Conservation (phyloP, 2,797 vertebrate species). For the Melanogrammus aeglefinus region DNA sequence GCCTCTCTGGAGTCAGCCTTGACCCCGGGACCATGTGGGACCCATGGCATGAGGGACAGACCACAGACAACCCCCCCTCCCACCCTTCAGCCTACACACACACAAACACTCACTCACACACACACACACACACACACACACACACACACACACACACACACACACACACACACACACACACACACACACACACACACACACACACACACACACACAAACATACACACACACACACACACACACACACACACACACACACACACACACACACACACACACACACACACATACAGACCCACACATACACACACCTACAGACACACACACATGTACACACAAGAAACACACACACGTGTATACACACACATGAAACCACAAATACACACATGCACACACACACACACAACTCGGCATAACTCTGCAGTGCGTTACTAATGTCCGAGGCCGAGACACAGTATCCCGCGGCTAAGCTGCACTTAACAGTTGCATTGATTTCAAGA, state of each 20-base stretch:
- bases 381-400: neutral
- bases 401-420: constrained; percentile 31
- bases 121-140: neutral
- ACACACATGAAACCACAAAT: neutral
- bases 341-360: too few relatives aligned
- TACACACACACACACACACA: too few relatives aligned
- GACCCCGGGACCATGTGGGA: neutral
- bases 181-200: too few relatives aligned
- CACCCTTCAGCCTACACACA: neutral
- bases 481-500: constrained; percentile 80
- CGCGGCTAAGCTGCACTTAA: constrained; percentile 78
- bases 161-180: too few relatives aligned
- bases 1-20: constrained; percentile 1
- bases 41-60: neutral
- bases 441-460: constrained; percentile 59
- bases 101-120: neutral
- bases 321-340: too few relatives aligned
- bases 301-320: too few relatives aligned
- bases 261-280: too few relatives aligned
- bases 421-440: constrained; percentile 69
- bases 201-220: too few relatives aligned
- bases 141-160: neutral
- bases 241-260: too few relatives aligned
- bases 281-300: too few relatives aligned
- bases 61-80: neutral